Conservation (phyloP, 2,113 vertebrate genomes). For the Columba janthina region DNA sequence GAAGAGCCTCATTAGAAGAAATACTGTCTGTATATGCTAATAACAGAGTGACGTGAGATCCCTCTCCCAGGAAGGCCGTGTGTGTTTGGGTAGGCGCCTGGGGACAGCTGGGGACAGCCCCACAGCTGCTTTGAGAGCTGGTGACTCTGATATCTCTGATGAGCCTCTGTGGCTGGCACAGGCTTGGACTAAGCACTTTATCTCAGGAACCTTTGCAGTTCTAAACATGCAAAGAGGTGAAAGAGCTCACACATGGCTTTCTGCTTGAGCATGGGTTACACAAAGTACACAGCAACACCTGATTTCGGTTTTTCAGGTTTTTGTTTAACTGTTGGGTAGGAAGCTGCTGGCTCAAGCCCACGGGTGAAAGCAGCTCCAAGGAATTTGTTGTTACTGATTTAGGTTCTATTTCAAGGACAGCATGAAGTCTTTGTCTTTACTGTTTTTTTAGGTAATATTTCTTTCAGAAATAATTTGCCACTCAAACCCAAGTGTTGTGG, state of each 20-base stretch:
- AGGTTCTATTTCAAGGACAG: neutral
- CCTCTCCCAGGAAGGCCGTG: neutral
- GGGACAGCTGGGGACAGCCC: neutral
- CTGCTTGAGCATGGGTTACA: neutral
- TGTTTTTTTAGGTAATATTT: neutral
- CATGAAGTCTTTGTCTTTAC: neutral
- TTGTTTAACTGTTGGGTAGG: neutral
- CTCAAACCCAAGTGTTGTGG: neutral
- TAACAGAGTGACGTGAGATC: neutral
- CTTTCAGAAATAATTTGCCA: neutral
- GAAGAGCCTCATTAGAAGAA: neutral
- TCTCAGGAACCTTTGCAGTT: neutral
- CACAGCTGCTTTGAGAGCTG: neutral
- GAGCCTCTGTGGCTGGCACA: rapidly evolving
- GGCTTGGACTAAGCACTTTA: neutral
- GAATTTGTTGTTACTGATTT: neutral
- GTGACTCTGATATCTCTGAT: neutral
- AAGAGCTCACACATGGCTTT: neutral
- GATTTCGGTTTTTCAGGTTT: neutral
- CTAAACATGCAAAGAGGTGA: rapidly evolving
- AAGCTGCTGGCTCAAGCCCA: neutral
- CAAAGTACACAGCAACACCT: neutral
- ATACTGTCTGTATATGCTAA: neutral
- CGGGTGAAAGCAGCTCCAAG: neutral
- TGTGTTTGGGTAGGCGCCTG: neutral